A percentile compares a stretch with the other conserved stretches of the same genome.
These are phyloP conservation scores for Clitarchus hookeri DNA, from an alignment of 2,888 invertebrate species.

Conservation along the genomic window DNA sequence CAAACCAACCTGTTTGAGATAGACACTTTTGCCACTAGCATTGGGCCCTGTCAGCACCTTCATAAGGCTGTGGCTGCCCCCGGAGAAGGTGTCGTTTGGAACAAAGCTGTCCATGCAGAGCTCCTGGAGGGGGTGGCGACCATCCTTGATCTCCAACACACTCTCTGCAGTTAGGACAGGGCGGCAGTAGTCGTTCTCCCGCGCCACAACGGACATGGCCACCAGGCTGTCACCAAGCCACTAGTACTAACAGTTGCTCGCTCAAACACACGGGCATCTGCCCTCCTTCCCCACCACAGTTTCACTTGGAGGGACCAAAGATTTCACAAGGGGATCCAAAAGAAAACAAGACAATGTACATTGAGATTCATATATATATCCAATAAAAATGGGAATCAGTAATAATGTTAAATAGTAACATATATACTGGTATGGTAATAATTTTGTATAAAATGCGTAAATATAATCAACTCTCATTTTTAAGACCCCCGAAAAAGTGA, in stretches of 20 bases:
- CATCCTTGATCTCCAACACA: slow-evolving; percentile 65
- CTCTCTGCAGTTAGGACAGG: slow-evolving; percentile 65
- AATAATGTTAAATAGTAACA: no score
- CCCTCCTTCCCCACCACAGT: no score
- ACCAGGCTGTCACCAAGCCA: slow-evolving; percentile 60
- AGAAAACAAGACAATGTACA: no score
- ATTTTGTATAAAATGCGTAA: no score
- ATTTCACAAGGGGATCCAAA: no score
- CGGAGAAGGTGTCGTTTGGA: slow-evolving; percentile 71
- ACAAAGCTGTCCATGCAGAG: slow-evolving; percentile 68
- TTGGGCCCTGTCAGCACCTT: slow-evolving; percentile 89
- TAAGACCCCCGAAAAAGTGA: no score
- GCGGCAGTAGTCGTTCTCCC: slow-evolving; percentile 67
- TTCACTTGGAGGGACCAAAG: no score
- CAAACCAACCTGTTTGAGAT: slow-evolving; percentile 76
- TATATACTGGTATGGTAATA: no score
- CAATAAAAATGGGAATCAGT: no score
- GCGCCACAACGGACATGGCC: slow-evolving; percentile 67
- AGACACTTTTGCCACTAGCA: slow-evolving; percentile 90
- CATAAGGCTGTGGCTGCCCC: slow-evolving; percentile 60
- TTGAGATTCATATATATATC: no score
- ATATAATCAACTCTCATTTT: no score
- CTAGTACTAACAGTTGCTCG: not conserved
- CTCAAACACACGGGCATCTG: no score
- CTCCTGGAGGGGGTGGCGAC: slow-evolving; percentile 80